Conservation (phyloP, 2,888 invertebrate genomes). For the Acronicta psi region DNA sequence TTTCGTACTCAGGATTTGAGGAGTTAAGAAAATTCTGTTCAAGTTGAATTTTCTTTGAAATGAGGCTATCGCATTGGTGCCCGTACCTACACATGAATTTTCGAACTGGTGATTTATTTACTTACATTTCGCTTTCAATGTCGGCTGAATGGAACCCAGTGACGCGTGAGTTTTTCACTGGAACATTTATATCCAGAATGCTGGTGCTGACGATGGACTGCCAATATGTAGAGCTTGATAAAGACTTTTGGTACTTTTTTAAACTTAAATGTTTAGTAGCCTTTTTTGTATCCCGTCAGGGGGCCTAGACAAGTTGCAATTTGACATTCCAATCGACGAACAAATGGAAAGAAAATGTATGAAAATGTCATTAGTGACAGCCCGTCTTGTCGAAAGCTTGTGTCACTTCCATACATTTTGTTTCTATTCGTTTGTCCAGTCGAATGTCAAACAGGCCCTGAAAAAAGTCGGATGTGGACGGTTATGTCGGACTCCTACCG, state of each 20-base stretch:
- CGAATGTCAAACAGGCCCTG: too few species aligned
- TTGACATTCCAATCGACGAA: too few species aligned
- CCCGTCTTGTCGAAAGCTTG: too few species aligned
- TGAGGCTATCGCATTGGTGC: constrained; percentile 26
- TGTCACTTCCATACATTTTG: too few species aligned
- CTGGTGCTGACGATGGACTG: constrained; percentile 4
- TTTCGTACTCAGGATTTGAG: constrained; percentile 50
- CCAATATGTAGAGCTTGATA: constrained; percentile 13
- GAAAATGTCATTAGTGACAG: too few species aligned
- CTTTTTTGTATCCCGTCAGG: too few species aligned
- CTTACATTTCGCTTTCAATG: constrained; percentile 32
- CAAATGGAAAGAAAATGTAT: too few species aligned
- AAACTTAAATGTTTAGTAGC: too few species aligned
- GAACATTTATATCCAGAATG: constrained; percentile 32
- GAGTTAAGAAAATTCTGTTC: constrained; percentile 55
- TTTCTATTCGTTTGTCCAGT: too few species aligned
- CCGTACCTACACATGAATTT: constrained; percentile 37
- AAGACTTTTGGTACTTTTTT: constrained; percentile 6
- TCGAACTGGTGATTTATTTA: constrained; percentile 45
- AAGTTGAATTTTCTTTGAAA: constrained; percentile 49
- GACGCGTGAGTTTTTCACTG: constrained; percentile 26
- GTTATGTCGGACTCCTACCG: too few species aligned
- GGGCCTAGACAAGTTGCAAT: too few species aligned
- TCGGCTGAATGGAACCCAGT: constrained; percentile 19
- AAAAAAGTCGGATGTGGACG: too few species aligned